Base-by-base conservation (phyloP, 2,888 invertebrate species). In the Camptogramma bilineatum region DNA sequence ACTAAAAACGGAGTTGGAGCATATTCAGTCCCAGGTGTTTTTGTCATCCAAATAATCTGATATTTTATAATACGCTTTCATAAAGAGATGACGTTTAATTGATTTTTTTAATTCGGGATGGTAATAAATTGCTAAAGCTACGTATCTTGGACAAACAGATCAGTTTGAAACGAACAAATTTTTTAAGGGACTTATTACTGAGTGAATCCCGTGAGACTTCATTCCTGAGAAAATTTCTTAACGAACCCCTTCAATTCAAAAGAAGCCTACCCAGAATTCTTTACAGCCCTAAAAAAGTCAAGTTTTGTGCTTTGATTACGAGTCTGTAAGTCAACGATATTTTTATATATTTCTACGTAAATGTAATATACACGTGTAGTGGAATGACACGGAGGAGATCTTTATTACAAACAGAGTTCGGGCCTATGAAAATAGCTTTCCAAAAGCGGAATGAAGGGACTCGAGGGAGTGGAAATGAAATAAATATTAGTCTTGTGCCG, bases 241-340 rank as follows among this genome's bases (percentile, higher is more conserved):
- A 39, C 34, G 34, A 39, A 39, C 34, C 34, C 34, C 34, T 39
- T 39, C 34, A 39, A 39, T 39, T 39, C 34, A 39, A 39, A 39
- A 39, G 34, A 39, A 39, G 34, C 34, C 7, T 28, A 28, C 28
- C 13, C 34, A 4, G 13, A 39, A 39, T 39, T 39, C 34, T 39
- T 10, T 10, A 39, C 34, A 39, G 13, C 13, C 13, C 34, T 13
- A 39, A 39, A 34, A n/a, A 13, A 39, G 0, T 39, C 34, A 39
- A 13, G 34, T 39, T 39, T 39, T 4, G 34, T 13, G 34, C 10
- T 13, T 39, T 39, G 13, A 39, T 39, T 39, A 39, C 3, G 34
- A 39, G 34, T 39, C 34, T 39, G 34, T 39, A 13, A 13, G 34
- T 31, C 31, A 9, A 13, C 34, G 3, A 39, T 4, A 13, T 39